Conservation (phyloP, 2,113 vertebrate species). For the Sebastes fasciatus region DNA sequence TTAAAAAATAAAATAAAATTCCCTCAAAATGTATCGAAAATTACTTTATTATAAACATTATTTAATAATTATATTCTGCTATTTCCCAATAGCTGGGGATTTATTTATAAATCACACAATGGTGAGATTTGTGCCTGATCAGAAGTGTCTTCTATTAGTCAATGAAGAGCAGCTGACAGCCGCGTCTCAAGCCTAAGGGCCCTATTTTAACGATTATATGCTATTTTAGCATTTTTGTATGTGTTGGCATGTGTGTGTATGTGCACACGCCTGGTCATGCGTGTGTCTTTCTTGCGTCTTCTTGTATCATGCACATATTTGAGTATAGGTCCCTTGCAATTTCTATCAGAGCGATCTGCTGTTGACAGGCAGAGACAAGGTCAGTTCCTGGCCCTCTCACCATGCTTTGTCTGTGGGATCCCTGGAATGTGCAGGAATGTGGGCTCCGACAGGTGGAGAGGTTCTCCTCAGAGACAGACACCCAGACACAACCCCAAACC, state of each 20-base stretch:
- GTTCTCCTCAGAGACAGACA: slow-evolving; percentile 56
- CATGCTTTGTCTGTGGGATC: slow-evolving; percentile 74
- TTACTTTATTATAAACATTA: too few relatives aligned
- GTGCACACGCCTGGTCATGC: not conserved
- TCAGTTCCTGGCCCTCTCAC: slow-evolving; percentile 81
- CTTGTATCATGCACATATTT: slow-evolving; percentile 47
- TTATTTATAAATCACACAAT: too few relatives aligned
- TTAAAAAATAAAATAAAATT: too few relatives aligned
- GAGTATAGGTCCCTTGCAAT: slow-evolving; percentile 41
- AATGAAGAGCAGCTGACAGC: too few relatives aligned
- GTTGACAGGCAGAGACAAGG: slow-evolving; percentile 76
- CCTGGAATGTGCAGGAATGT: slow-evolving; percentile 79
- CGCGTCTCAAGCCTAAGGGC: too few relatives aligned
- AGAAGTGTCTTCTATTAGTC: too few relatives aligned
- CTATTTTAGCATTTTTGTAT: not conserved
- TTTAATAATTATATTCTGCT: too few relatives aligned
- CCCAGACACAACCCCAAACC: slow-evolving; percentile 31
- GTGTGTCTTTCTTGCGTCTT: slow-evolving; percentile 30
- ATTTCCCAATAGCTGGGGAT: too few relatives aligned
- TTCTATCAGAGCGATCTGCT: slow-evolving; percentile 76
- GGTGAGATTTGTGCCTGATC: too few relatives aligned
- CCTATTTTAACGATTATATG: too few relatives aligned
- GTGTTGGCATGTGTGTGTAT: slow-evolving; percentile 2
- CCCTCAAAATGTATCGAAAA: too few relatives aligned
- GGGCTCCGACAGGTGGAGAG: slow-evolving; percentile 72